Evolutionary conservation across 2,888 invertebrate genomes (phyloP).

Genomic region (Uloborus plumipes): DNA sequence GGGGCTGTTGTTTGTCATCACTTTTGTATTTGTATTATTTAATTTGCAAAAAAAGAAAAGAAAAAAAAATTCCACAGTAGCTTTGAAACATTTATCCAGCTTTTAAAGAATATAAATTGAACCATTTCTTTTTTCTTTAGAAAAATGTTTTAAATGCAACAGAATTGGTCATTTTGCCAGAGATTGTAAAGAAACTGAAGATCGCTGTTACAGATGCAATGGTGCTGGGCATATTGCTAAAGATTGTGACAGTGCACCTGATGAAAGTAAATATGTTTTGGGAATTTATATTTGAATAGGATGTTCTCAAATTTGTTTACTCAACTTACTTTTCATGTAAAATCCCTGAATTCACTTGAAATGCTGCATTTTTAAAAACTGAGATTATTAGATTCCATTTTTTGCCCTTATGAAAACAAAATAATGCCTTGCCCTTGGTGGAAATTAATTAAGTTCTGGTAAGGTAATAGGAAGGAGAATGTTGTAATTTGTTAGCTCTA

Average conservation of each 20-base stretch:
- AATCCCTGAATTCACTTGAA: neutral
- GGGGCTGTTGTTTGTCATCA: too few species aligned
- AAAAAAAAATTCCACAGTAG: too few species aligned
- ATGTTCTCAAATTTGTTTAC: neutral
- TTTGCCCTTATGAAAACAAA: too few species aligned
- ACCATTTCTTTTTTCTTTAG: constrained; percentile 70
- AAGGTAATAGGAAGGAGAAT: too few species aligned
- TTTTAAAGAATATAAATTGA: too few species aligned
- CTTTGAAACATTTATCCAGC: too few species aligned
- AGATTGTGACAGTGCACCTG: constrained; percentile 77
- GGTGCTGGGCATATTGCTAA: constrained; percentile 94
- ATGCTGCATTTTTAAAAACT: neutral
- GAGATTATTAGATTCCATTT: too few species aligned
- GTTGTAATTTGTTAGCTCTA: too few species aligned
- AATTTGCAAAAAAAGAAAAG: too few species aligned
- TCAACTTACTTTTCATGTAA: neutral
- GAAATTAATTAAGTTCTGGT: too few species aligned
- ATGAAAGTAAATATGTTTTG: constrained; percentile 69
- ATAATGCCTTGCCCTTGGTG: too few species aligned
- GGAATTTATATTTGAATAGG: neutral
- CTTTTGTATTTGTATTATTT: too few species aligned
- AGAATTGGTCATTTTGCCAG: constrained; percentile 92
- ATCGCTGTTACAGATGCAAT: constrained; percentile 82
- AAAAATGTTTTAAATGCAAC: constrained; percentile 97
- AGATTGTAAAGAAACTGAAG: constrained; percentile 93